Evolutionary conservation across 1,140 invertebrate species (phyloP).

Genomic region (Bombus confusus): DNA sequence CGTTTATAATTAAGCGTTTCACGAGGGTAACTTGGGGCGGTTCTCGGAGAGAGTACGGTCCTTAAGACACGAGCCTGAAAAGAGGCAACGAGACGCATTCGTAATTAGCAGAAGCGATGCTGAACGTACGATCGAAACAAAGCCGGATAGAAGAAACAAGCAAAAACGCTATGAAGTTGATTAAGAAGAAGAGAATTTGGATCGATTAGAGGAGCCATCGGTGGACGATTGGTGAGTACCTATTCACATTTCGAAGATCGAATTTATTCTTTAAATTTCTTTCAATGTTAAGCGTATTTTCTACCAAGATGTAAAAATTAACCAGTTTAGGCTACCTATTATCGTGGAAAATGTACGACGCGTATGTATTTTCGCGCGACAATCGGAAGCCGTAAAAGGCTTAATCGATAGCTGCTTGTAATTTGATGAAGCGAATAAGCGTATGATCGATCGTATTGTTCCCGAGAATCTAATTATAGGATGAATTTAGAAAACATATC

Average conservation of each 20-base stretch:
- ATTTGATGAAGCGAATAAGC: neutral
- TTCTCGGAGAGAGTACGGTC: no score
- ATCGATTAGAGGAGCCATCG: no score
- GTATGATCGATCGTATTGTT: neutral
- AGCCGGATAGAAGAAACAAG: neutral
- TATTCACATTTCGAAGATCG: neutral
- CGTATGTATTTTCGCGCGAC: no score
- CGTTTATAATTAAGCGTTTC: constrained; percentile 35
- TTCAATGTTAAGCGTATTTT: neutral
- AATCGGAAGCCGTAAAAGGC: accelerated
- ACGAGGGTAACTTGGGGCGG: neutral
- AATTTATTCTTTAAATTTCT: neutral
- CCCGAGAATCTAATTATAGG: neutral
- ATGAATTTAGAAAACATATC: constrained; percentile 11
- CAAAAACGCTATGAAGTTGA: neutral
- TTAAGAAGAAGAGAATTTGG: neutral
- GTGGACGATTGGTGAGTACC: neutral
- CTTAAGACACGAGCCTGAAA: neutral
- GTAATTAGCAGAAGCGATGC: neutral
- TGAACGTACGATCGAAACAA: neutral
- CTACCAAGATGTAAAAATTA: no score
- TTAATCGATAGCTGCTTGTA: neutral
- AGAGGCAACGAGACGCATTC: neutral
- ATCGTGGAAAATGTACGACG: no score
- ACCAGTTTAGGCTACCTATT: neutral